Evolutionary conservation across 2,797 vertebrate genomes (phyloP).

Genomic region (Thripadectes ignobilis): DNA sequence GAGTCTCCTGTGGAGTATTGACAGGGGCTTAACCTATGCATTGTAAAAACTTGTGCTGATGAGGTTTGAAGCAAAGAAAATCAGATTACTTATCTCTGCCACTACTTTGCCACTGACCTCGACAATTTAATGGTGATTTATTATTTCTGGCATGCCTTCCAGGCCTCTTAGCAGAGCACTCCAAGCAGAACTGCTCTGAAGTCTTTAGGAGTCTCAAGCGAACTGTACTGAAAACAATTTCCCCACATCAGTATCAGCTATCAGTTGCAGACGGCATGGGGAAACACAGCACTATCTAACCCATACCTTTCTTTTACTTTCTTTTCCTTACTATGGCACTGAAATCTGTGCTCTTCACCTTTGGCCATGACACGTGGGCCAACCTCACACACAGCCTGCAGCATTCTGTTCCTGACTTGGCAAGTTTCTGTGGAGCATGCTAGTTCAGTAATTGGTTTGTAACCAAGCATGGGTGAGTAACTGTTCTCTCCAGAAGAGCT

Average conservation of each 20-base stretch:
- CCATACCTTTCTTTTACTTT: neutral
- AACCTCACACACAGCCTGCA: neutral
- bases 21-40: constrained; percentile 7
- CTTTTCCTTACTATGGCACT: neutral
- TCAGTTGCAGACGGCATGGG: neutral
- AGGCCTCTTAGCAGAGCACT: constrained; percentile 12
- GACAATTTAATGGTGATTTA: constrained; percentile 47
- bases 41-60: constrained; percentile 32
- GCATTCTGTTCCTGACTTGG: constrained; percentile 7
- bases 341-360: neutral
- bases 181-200: neutral
- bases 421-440: neutral
- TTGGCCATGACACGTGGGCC: neutral
- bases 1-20: neutral
- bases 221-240: constrained; percentile 12
- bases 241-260: neutral
- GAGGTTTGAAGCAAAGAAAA: constrained; percentile 36
- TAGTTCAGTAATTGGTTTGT: neutral
- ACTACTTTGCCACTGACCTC: constrained; percentile 5
- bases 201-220: constrained; percentile 33
- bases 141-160: constrained; percentile 39
- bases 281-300: neutral
- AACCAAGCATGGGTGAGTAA: neutral
- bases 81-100: constrained; percentile 31
- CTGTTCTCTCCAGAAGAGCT: neutral